Base-by-base conservation (phyloP, 2,888 invertebrate species). In the Drosophila greeni region DNA sequence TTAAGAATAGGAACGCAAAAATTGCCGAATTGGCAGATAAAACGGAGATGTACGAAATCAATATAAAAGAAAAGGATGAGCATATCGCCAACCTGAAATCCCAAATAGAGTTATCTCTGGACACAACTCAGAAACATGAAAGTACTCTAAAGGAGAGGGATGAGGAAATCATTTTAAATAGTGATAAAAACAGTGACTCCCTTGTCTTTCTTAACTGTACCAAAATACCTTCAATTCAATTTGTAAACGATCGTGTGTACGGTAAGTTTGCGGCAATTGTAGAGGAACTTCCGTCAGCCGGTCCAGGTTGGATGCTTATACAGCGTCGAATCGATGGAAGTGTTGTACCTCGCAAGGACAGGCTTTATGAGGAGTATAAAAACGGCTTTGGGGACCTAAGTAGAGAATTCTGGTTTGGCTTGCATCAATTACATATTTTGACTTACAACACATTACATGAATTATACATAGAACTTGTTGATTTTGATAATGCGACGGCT, bases 401-500 rank as follows among this genome's bases (percentile, higher is more conserved):
- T 7, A 3, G 23, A 36, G 49, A 34, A 1, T 49, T 34, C 36
- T 49, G 23, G 34, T n/a, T n/a, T n/a, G n/a, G n/a, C n/a, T n/a
- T n/a, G n/a, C n/a, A n/a, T n/a, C n/a, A n/a, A 7, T 29, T 51
- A 18, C 51, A 51, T 18, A 12, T 4, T 6, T 9, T 42, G 6
- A 51, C 51, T 4, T 18, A 12, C 7, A 18, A 3, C 9, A 5
- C 4, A 26, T 18, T 24, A 6, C 9, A 18, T 26, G 51, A 51
- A 24, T 16, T 51, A 18, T 51, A 40, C 14, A 39, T 51, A 6
- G 12, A 51, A 26, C 24, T 51, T 3, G 43, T 51, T 5, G 24
- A 40, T 40, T 42, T 51, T 18, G 51, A 51, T 14, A 12, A 51
- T 40, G 51, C 14, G 16, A 42, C 4, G 1, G 43, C 51, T 14